A percentile compares a stretch with the other conserved stretches of the same genome.
These are phyloP conservation scores for Siniperca undulata DNA, from an alignment of 2,797 vertebrate genomes.

Conservation along the genomic window DNA sequence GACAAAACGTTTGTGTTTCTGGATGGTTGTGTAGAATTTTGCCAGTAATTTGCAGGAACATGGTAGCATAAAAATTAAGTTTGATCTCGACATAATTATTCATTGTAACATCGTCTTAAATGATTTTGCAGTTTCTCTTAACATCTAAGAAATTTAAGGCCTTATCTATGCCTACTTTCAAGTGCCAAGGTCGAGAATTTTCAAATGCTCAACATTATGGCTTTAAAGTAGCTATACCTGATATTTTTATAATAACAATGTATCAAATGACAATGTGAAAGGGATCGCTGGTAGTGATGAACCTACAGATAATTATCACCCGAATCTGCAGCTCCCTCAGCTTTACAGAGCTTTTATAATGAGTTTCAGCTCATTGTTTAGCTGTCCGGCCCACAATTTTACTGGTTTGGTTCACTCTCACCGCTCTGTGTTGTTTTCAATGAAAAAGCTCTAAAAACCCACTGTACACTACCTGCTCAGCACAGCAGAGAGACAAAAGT, in stretches of 20 bases:
- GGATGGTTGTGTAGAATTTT: neutral
- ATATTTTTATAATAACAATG: neutral
- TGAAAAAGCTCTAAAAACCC: no score
- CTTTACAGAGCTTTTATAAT: no score
- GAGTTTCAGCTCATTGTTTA: no score
- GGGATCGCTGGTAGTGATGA: no score
- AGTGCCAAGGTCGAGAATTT: neutral
- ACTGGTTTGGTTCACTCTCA: no score
- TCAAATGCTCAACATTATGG: neutral
- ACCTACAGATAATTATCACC: no score
- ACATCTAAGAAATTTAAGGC: conserved; percentile 4
- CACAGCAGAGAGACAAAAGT: no score
- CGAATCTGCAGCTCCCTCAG: no score
- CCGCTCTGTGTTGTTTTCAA: no score
- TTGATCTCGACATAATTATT: conserved; percentile 18
- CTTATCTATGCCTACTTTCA: neutral
- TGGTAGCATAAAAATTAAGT: conserved; percentile 5
- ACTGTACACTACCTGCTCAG: no score
- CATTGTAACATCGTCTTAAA: conserved; percentile 5
- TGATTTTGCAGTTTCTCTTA: conserved; percentile 6
- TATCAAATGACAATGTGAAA: neutral
- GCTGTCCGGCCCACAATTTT: no score
- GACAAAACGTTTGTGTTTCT: conserved; percentile 14
- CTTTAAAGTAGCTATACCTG: neutral
- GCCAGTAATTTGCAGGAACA: conserved; percentile 11